Base-by-base conservation (phyloP, 2,113 vertebrate species). In the Pomatostomus ruficeps region DNA sequence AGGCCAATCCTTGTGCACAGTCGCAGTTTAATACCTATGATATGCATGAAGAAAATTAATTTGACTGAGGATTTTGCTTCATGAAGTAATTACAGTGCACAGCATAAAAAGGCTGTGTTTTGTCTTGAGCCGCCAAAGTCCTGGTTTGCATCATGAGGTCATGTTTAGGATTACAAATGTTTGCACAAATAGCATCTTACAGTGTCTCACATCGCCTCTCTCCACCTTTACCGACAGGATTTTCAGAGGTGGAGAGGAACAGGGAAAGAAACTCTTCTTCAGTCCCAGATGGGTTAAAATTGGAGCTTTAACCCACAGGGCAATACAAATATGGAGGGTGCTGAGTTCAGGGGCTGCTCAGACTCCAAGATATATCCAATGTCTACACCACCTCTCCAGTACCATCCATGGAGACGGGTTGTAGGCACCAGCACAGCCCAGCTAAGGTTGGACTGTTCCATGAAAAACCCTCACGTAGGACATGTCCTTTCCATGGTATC, bases 11-110 rank as follows among this genome's bases (percentile, higher is more conserved):
- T 20, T 29, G 83, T 29, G 70, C 62, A 62, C 57, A 48, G 61
- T 80, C 80, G 13, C 28, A 75, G 66, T 81, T 93, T 88, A 77
- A 78, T 80, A 95, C 81, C 66, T 65, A 10, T 83, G 91, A 96
- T 62, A 89, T 21, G 80, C 52, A 63, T 71, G 80, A 55, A 93
- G 81, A 90, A 95, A 93, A 96, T 63, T 18, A 55, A 96, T 94
- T 88, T 65, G 75, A 96, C 86, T 78, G 79, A 90, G 84, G 82
- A 81, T 94, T 95, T 94, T 91, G 67, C 93, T 97, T 95, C 88
- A 87, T 85, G 66, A 97, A 92, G 85, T 93, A 96, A 97, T 93
- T 93, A 84, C 43, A 38, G 71, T 73, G 51, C 67, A 55, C 96
- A 88, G 70, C 78, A 38, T 84, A 88, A 97, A 94, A 94, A 94